phyloP scores from a whole-genome alignment of 2,797 vertebrate species.

The Rhadinocentrus ornatus region DNA sequence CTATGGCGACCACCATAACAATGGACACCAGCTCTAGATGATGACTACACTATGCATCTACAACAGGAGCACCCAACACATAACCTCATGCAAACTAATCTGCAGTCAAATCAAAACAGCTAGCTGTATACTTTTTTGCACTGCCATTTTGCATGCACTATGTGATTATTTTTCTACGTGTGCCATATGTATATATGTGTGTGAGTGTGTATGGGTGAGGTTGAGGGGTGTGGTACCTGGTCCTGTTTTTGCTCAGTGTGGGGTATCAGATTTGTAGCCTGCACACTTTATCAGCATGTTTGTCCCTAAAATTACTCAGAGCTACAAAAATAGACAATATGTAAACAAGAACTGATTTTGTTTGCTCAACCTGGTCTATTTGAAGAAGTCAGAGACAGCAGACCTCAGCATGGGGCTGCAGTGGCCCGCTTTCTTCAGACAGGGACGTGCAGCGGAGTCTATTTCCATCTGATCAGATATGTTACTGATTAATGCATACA shows the following conservation, averaged over 20 bases:
- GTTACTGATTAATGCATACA: constrained; percentile 18
- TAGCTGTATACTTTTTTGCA: constrained; percentile 31
- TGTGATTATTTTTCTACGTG: constrained; percentile 35
- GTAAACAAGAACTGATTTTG: constrained; percentile 72
- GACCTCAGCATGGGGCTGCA: constrained; percentile 58
- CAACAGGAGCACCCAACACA: constrained; percentile 37
- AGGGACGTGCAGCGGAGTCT: constrained; percentile 37
- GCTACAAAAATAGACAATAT: constrained; percentile 74
- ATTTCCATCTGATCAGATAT: constrained; percentile 40
- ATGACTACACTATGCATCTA: constrained; percentile 30
- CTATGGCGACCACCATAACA: constrained; percentile 59
- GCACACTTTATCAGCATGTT: constrained; percentile 71
- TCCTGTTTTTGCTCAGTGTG: constrained; percentile 33
- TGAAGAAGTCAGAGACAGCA: constrained; percentile 60
- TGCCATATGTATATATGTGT: constrained; percentile 13
- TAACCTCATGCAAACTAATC: constrained; percentile 27
- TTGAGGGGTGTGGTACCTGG: constrained; percentile 17
- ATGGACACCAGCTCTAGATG: constrained; percentile 38
- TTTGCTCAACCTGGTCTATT: constrained; percentile 74
- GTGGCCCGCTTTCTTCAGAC: constrained; percentile 38
- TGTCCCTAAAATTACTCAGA: constrained; percentile 71
- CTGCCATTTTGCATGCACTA: constrained; percentile 18
- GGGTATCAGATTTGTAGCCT: constrained; percentile 62
- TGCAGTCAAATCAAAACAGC: constrained; percentile 40
- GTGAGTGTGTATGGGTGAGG: constrained; percentile 4